A percentile compares a stretch with the other conserved stretches of the same genome.
Conservation (phyloP, 53 echinoderm and acorn worm genomes). For the Apostichopus leukothele region DNA sequence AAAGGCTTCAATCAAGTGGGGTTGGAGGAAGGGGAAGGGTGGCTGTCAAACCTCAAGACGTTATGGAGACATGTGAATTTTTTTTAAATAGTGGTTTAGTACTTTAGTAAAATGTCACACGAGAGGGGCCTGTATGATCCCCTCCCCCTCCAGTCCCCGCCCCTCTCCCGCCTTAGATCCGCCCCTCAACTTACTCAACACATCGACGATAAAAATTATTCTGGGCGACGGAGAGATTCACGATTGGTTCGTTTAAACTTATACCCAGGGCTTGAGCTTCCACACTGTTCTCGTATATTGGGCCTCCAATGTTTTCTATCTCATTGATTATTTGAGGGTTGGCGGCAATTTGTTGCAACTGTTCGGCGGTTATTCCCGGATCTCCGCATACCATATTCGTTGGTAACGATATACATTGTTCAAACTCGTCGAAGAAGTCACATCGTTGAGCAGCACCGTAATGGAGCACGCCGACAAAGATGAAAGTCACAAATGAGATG, state of each 20-base stretch:
- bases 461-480: not conserved
- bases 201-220: not conserved
- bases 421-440: not conserved
- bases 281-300: not conserved
- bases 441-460: not conserved
- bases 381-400: not conserved
- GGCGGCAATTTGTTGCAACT: not conserved
- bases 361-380: not conserved
- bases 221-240: not conserved
- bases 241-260: not conserved
- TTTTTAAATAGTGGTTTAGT: too few species aligned
- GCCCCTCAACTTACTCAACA: not conserved
- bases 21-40: too few species aligned
- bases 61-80: too few species aligned
- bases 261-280: not conserved
- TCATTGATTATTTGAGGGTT: not conserved
- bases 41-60: too few species aligned
- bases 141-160: not conserved
- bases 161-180: not conserved
- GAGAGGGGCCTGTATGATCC: too few species aligned
- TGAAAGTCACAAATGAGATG: too few species aligned
- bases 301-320: not conserved
- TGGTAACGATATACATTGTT: not conserved
- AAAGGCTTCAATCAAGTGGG: too few species aligned
- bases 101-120: too few species aligned